A percentile compares a stretch with the other conserved stretches of the same genome.
Evolutionary conservation across 1,140 invertebrate species (phyloP).

Genomic region (Tetragnatha versicolor): DNA sequence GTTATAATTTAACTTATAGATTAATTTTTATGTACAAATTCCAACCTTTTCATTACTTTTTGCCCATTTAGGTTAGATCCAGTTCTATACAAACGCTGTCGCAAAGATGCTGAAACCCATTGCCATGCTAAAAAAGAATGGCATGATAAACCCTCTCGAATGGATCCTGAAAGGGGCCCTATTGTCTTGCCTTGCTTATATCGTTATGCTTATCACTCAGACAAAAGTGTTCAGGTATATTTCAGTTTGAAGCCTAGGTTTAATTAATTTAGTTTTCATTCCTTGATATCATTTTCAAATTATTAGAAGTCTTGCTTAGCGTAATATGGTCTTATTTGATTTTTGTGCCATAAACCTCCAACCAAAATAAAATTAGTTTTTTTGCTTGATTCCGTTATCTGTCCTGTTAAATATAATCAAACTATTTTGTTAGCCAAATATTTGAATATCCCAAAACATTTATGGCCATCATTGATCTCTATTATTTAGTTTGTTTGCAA

Average conservation of each 20-base stretch:
- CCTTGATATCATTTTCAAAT: no score
- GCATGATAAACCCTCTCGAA: constrained; percentile 69
- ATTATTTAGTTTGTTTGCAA: no score
- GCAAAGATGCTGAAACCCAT: constrained; percentile 80
- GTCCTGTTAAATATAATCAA: background rate
- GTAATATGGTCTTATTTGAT: background rate
- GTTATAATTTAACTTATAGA: background rate
- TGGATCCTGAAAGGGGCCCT: constrained; percentile 76
- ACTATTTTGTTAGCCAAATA: no score
- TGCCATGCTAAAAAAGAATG: constrained; percentile 84
- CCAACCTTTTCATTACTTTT: background rate
- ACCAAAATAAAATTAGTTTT: background rate
- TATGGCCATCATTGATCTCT: no score
- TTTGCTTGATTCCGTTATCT: background rate
- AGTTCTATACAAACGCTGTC: constrained; percentile 85
- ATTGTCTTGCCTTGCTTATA: constrained; percentile 92
- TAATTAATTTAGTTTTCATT: no score
- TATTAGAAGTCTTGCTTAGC: no score
- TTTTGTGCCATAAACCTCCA: background rate
- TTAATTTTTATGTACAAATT: background rate
- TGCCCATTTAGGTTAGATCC: constrained; percentile 75
- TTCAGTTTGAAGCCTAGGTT: no score
- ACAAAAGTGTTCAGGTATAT: constrained; percentile 70
- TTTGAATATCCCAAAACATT: no score
- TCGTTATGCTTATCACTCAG: constrained; percentile 79